phyloP scores from a whole-genome alignment of 2,113 vertebrate genomes.

The Gallinago undulata region DNA sequence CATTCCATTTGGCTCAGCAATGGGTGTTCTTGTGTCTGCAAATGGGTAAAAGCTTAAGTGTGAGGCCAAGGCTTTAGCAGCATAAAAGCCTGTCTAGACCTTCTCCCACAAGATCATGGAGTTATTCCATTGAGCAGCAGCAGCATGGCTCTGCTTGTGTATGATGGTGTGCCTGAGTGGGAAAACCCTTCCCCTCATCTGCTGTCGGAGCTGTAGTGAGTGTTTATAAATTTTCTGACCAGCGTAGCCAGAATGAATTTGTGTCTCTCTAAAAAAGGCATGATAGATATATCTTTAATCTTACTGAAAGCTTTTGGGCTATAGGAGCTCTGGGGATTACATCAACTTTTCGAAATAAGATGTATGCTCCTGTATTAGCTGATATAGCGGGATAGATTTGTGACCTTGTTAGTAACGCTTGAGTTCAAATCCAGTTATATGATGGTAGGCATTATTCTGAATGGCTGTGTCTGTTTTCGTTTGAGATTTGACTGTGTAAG shows the following conservation, averaged over 20 bases:
- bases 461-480: background rate
- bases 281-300: background rate
- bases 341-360: background rate
- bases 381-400: background rate
- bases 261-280: background rate
- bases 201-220: background rate
- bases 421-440: background rate
- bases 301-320: background rate
- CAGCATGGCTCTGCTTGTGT: background rate
- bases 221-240: background rate
- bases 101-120: background rate
- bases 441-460: background rate
- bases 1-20: background rate
- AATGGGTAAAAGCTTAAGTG: background rate
- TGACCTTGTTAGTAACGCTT: background rate
- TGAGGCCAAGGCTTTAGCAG: background rate
- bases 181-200: background rate
- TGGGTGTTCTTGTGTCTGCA: background rate
- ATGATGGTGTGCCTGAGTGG: background rate
- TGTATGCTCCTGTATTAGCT: background rate
- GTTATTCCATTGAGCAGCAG: background rate
- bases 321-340: background rate
- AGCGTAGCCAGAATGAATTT: background rate
- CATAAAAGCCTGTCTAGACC: background rate
- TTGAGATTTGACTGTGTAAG: background rate